These are phyloP conservation scores for Anguilla anguilla DNA, from an alignment of 2,797 vertebrate species.

Conservation along the genomic window DNA sequence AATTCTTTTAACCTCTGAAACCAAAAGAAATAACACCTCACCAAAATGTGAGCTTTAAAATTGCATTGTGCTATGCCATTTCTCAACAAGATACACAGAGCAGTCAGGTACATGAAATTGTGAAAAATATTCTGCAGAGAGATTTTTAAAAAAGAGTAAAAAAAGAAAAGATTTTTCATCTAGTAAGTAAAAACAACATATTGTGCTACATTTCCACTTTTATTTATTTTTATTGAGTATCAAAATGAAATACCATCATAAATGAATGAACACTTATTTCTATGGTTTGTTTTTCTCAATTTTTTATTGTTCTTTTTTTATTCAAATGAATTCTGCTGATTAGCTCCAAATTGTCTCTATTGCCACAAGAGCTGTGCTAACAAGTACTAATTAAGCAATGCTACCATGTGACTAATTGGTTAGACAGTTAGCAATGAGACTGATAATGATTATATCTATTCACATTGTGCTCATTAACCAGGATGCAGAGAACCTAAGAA, in stretches of 20 bases:
- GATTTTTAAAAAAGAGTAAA: no score
- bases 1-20: background rate
- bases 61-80: background rate
- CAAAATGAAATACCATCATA: background rate
- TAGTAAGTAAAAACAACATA: no score
- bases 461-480: background rate
- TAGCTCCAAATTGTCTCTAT: background rate
- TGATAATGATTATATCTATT: slow-evolving; percentile 11
- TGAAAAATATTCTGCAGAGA: background rate
- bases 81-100: background rate
- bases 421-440: background rate
- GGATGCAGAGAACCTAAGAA: background rate
- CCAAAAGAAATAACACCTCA: background rate
- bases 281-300: background rate
- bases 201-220: no score
- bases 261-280: background rate
- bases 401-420: background rate
- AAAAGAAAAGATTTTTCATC: background rate
- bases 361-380: background rate
- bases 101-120: background rate
- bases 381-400: background rate
- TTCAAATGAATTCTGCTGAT: background rate
- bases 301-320: background rate
- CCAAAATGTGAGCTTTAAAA: background rate
- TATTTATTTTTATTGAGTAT: background rate